A percentile compares a stretch with the other conserved stretches of the same genome.
phyloP scores from a whole-genome alignment of 2,888 invertebrate species.

The Lycocerus yunnanus region DNA sequence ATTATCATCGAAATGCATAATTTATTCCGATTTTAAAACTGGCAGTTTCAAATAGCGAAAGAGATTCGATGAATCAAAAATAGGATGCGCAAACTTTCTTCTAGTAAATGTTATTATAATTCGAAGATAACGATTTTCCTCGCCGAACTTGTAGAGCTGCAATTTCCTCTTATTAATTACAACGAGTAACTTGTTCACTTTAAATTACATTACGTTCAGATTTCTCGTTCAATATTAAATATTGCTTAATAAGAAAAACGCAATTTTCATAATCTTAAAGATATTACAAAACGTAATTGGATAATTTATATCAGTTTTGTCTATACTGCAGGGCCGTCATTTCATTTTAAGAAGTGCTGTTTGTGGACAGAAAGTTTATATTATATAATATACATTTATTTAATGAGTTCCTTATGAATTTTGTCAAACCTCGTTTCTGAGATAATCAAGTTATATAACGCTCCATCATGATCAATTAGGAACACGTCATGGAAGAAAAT shows the following conservation, averaged over 20 bases:
- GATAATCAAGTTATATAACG: background rate
- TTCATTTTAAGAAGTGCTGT: background rate
- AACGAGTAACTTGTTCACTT: background rate
- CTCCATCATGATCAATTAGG: background rate
- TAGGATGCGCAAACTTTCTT: background rate
- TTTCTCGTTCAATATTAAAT: conserved; percentile 1
- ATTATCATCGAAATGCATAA: background rate
- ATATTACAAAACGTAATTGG: background rate
- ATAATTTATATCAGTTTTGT: background rate
- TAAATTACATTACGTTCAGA: background rate
- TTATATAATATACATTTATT: too few relatives aligned
- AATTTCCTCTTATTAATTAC: conserved; percentile 4
- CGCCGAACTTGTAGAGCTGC: background rate
- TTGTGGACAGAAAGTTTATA: background rate
- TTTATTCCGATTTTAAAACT: background rate
- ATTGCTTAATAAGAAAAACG: background rate
- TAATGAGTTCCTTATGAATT: background rate
- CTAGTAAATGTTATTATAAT: background rate
- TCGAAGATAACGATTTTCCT: background rate
- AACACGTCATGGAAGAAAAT: background rate
- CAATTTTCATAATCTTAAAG: background rate
- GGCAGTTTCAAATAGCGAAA: background rate
- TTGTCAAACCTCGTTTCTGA: background rate
- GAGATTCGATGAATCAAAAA: background rate
- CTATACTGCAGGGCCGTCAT: background rate